Conservation (phyloP, 2,888 invertebrate species). For the Myopa tessellatipennis region DNA sequence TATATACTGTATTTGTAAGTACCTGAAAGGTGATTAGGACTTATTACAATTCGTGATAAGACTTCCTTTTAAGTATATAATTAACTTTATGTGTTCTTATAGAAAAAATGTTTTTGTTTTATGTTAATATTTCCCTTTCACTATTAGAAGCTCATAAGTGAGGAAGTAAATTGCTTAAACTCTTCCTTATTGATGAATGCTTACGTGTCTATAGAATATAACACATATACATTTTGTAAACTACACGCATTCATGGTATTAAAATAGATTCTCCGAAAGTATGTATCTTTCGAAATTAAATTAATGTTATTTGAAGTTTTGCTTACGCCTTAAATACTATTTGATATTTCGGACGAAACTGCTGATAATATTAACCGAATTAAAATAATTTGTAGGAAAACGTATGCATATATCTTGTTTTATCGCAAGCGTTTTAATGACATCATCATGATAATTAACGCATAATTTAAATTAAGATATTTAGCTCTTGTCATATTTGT, state of each 20-base stretch:
- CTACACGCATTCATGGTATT: constrained; percentile 1
- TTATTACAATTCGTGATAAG: constrained; percentile 24
- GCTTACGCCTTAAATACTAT: constrained; percentile 22
- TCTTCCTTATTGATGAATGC: constrained; percentile 11
- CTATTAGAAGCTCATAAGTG: too few species aligned
- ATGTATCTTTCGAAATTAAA: constrained; percentile 23
- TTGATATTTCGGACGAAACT: background rate
- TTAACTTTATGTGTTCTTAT: background rate
- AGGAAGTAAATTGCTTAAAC: too few species aligned
- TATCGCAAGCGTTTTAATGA: background rate
- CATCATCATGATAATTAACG: background rate
- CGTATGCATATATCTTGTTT: too few species aligned
- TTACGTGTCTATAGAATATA: constrained; percentile 8
- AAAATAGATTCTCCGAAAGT: constrained; percentile 5
- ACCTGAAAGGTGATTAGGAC: constrained; percentile 52
- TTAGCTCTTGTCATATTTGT: constrained; percentile 9
- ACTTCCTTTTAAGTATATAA: constrained; percentile 8
- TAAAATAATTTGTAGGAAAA: background rate
- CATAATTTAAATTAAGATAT: background rate
- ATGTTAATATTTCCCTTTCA: constrained; percentile 26
- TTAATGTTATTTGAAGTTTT: constrained; percentile 32
- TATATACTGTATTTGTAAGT: constrained; percentile 47
- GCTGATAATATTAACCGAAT: constrained; percentile 3
- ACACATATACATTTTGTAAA: background rate
- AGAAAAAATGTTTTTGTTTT: background rate